A percentile compares a stretch with the other conserved stretches of the same genome.
Conservation (phyloP, 2,888 invertebrate species). For the Cremastobaeus sp. region DNA sequence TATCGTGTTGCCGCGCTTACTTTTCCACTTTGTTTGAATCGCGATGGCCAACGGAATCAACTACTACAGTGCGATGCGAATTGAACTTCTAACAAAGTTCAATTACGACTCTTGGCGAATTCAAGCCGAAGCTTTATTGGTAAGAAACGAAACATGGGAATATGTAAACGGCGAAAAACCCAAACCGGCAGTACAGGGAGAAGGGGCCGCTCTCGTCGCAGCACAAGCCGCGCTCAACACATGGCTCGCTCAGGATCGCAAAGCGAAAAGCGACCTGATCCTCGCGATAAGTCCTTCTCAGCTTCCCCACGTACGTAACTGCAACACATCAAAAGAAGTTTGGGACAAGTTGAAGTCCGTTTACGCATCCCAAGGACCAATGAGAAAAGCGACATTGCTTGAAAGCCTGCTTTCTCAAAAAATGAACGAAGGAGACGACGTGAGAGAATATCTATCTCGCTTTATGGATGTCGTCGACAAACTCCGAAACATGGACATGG, state of each 20-base stretch:
- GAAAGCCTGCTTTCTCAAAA: background rate
- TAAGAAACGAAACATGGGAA: no score
- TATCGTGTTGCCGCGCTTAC: no score
- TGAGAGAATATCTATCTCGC: conserved; percentile 1
- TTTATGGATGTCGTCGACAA: background rate
- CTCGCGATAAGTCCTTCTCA: background rate
- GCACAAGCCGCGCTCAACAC: background rate
- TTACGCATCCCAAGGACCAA: background rate
- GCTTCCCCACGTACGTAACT: background rate
- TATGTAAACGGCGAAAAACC: background rate
- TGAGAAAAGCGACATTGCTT: background rate
- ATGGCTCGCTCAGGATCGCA: background rate
- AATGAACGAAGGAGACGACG: background rate
- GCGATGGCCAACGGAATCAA: no score
- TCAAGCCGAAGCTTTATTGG: no score
- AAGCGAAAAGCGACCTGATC: background rate
- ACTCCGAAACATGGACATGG: background rate
- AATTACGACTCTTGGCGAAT: no score
- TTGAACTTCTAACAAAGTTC: no score
- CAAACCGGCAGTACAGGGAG: background rate
- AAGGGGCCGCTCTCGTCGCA: background rate
- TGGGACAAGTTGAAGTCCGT: conserved; percentile 1
- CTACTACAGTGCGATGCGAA: no score
- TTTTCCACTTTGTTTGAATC: no score
- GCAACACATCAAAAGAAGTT: background rate